Evolutionary conservation across 2,888 invertebrate species (phyloP).

Genomic region (Slavum lentiscoides): DNA sequence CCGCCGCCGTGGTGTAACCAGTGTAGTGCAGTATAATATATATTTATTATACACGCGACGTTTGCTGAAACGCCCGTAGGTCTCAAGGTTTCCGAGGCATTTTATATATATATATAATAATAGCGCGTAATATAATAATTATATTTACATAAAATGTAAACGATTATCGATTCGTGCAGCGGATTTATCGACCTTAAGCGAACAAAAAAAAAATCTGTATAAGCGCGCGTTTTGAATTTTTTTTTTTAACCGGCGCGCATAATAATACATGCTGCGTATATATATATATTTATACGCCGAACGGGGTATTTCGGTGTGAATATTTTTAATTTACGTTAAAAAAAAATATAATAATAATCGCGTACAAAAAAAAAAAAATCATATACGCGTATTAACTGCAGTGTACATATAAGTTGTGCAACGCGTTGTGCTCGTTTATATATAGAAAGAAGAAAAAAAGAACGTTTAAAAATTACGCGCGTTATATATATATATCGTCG

Average conservation of each 20-base stretch:
- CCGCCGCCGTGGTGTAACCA: not conserved
- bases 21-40: not conserved
- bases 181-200: not conserved
- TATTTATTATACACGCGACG: not conserved
- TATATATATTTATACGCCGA: not conserved
- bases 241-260: no score
- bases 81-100: constrained; percentile 1
- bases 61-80: not conserved
- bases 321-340: not conserved
- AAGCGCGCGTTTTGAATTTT: no score
- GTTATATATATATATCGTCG: no score
- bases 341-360: no score
- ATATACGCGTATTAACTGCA: no score
- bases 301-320: not conserved
- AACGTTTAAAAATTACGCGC: no score
- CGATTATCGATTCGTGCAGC: not conserved
- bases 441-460: no score
- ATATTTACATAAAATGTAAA: no score
- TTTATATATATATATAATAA: not conserved
- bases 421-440: not conserved
- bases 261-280: no score
- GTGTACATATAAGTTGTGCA: constrained; percentile 1
- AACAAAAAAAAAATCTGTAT: not conserved
- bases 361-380: no score
- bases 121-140: no score